Conservation (phyloP, 1,140 invertebrate genomes). For the Monochamus saltuarius region DNA sequence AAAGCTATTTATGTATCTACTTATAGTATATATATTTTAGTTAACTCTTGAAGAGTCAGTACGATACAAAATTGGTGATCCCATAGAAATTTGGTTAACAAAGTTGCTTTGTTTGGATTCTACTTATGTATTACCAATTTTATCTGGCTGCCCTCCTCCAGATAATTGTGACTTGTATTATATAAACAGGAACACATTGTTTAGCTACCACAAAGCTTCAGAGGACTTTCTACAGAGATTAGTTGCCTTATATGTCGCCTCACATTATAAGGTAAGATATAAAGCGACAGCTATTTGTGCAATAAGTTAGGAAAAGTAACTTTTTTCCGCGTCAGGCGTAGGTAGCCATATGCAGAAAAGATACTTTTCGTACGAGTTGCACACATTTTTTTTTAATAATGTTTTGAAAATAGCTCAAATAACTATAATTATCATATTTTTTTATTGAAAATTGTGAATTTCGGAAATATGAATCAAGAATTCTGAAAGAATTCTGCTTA, state of each 20-base stretch:
- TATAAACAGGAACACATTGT: slow-evolving; percentile 91
- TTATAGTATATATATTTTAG: slow-evolving; percentile 41
- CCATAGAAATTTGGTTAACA: slow-evolving; percentile 90
- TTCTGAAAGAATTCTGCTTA: too few relatives aligned
- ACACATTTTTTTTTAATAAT: too few relatives aligned
- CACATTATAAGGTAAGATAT: slow-evolving; percentile 86
- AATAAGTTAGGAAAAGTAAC: too few relatives aligned
- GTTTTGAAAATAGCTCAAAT: too few relatives aligned
- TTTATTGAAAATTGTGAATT: too few relatives aligned
- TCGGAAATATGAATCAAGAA: too few relatives aligned
- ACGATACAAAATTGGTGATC: slow-evolving; percentile 86
- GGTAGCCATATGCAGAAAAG: too few relatives aligned
- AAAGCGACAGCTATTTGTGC: too few relatives aligned
- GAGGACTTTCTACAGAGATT: slow-evolving; percentile 92
- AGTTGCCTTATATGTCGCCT: slow-evolving; percentile 92
- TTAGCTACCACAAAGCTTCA: slow-evolving; percentile 95
- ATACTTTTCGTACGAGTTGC: too few relatives aligned
- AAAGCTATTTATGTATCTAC: too few relatives aligned
- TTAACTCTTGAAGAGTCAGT: slow-evolving; percentile 92
- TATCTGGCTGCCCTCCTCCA: slow-evolving; percentile 83
- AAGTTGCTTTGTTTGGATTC: slow-evolving; percentile 90
- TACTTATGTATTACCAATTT: slow-evolving; percentile 62
- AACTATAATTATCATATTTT: too few relatives aligned
- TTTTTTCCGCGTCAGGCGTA: too few relatives aligned
- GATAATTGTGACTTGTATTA: slow-evolving; percentile 89